Percentiles rank a stretch among this genome's conserved stretches.
Evolutionary conservation across 2,113 vertebrate genomes (phyloP).

Genomic region (Psittacula cyanocephala): DNA sequence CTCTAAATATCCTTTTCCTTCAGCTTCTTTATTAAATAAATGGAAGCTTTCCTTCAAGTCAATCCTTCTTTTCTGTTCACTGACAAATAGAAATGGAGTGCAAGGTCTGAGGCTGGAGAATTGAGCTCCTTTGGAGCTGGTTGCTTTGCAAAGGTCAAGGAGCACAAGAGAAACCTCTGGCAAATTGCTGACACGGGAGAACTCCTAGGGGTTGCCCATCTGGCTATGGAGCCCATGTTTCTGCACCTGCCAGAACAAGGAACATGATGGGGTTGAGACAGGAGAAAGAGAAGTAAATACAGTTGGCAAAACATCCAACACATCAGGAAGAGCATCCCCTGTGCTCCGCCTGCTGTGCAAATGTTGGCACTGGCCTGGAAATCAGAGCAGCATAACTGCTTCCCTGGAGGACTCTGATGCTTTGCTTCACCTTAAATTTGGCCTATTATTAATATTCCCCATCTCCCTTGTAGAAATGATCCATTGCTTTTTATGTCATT

Average conservation of each 20-base stretch:
- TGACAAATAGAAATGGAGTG: background rate
- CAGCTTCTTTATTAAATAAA: background rate
- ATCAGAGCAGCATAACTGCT: background rate
- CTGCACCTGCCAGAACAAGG: constrained; percentile 2
- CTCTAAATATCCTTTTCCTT: background rate
- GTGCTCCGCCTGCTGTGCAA: accelerated
- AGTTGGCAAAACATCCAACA: background rate
- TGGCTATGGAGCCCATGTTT: background rate
- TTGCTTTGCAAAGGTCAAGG: background rate
- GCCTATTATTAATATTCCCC: background rate
- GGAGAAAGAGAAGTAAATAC: background rate
- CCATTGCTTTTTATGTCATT: background rate
- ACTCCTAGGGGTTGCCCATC: background rate
- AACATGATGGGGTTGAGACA: background rate
- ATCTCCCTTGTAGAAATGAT: background rate
- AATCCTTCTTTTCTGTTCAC: background rate
- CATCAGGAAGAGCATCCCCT: background rate
- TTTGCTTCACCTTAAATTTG: background rate
- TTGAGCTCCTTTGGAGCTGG: background rate
- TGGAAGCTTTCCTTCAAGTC: background rate
- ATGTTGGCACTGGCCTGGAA: background rate
- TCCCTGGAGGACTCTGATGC: background rate
- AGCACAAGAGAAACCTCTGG: background rate
- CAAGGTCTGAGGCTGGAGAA: background rate
- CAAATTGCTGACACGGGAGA: background rate